Conservation (phyloP, 1,140 invertebrate species). For the Drosophila navojoa region DNA sequence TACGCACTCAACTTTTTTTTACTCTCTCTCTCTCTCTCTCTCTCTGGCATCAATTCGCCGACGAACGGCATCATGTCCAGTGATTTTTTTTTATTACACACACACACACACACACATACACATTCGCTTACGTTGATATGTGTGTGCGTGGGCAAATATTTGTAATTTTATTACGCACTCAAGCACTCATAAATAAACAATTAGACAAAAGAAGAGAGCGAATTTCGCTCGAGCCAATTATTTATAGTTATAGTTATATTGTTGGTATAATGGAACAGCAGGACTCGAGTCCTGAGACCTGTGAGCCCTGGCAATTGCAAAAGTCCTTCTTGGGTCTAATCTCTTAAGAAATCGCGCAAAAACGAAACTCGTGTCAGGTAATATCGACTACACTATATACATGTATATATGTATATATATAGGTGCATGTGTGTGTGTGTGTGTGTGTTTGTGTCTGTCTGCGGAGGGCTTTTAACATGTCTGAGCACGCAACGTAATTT, state of each 20-base stretch:
- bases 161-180: conserved; percentile 83
- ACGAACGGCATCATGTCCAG: conserved; percentile 65
- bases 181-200: conserved; percentile 82
- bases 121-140: neutral
- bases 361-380: conserved; percentile 63
- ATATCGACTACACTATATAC: conserved; percentile 11
- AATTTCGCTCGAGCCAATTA: conserved; percentile 69
- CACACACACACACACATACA: too few species aligned
- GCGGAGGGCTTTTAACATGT: conserved; percentile 79
- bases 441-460: conserved; percentile 49
- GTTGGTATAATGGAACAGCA: neutral
- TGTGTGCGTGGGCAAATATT: conserved; percentile 74
- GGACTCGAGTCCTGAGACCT: neutral
- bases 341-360: conserved; percentile 58
- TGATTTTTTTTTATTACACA: conserved; percentile 71
- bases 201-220: conserved; percentile 48
- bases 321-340: conserved; percentile 29
- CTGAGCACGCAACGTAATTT: conserved; percentile 84
- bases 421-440: conserved; percentile 11
- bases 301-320: conserved; percentile 2
- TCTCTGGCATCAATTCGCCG: conserved; percentile 15
- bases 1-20: conserved; percentile 65
- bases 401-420: too few species aligned
- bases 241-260: conserved; percentile 73
- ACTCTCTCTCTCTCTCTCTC: too few species aligned